These are phyloP conservation scores for Gryon sp. DNA, from an alignment of 1,140 invertebrate species.

Conservation along the genomic window DNA sequence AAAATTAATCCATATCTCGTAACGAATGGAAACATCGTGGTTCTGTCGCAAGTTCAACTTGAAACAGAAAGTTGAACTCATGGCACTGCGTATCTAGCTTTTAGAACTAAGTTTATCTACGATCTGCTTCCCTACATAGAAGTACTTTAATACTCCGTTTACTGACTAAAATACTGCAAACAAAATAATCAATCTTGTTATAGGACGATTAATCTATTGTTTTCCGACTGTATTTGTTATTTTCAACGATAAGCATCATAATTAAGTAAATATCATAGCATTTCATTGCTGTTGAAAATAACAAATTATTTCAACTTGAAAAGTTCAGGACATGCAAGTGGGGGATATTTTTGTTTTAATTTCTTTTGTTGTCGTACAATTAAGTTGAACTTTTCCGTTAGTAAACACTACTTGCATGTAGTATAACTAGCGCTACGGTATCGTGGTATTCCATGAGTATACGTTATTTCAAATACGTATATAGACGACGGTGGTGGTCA, in stretches of 20 bases:
- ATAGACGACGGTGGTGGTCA: slow-evolving; percentile 43
- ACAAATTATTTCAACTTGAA: too few relatives aligned
- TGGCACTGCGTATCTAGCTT: slow-evolving; percentile 55
- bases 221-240: too few relatives aligned
- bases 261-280: too few relatives aligned
- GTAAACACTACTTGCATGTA: slow-evolving; percentile 34
- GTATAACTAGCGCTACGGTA: slow-evolving; percentile 26
- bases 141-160: slow-evolving; percentile 64
- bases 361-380: too few relatives aligned
- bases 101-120: slow-evolving; percentile 61
- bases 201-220: background rate
- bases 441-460: slow-evolving; percentile 12
- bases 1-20: slow-evolving; percentile 62
- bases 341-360: too few relatives aligned
- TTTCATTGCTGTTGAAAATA: too few relatives aligned
- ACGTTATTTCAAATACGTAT: slow-evolving; percentile 49
- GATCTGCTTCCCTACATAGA: slow-evolving; percentile 52
- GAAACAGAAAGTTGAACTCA: slow-evolving; percentile 59
- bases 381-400: background rate
- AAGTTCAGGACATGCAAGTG: too few relatives aligned
- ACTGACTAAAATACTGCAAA: slow-evolving; percentile 61
- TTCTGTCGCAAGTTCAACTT: slow-evolving; percentile 49
- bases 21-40: slow-evolving; percentile 48
- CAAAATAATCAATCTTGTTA: slow-evolving; percentile 67
- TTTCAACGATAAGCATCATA: too few relatives aligned